Evolutionary conservation across 2,888 invertebrate genomes (phyloP), one percentile per base, ranked within the genome.

Genomic region (Eristalis pertinax): DNA sequence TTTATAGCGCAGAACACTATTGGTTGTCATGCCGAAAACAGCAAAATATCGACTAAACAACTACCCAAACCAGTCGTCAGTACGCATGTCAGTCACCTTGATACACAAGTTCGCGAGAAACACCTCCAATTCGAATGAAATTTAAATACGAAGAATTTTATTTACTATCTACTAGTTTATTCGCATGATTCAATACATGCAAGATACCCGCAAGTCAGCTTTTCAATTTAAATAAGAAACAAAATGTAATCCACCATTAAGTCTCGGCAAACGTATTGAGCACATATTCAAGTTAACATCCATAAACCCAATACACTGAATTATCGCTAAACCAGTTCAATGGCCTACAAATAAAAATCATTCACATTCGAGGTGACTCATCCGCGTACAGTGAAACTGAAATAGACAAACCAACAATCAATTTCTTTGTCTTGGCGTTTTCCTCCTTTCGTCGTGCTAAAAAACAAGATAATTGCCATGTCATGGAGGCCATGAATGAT

Each of bases 331-430:
- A 19, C 41, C 43, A 65, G 73, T 80, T 80, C 50, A 73, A 67
- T 73, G 80, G 67, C 73, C 80, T 43, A 74, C 73, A 74, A 73
- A 65, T 26, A 4, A 56, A 69, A 50, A 50, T n/a, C 62, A 22
- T 19, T 68, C 29, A 38, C 68, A 56, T 63, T 43, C 43, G n/a
- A 19, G 73, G 68, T 81, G 80, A 81, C 41, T 74, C 80, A 81
- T 29, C 35, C 43, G 43, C 41, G 13, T 38, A 76, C 60, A 60
- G 13, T n/a, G 38, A 29, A 32, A 76, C 32, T 10, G 50, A 64
- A 32, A 29, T 32, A 65, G 35, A 65, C 19, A 38, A 11, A 64
- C 26, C 41, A 67, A 74, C 62, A 68, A 74, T 26, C 68, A 67
- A 43, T 62, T 65, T 72, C 79, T 56, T 62, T 60, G 60, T 29